Conservation (phyloP, 1,140 invertebrate species). For the Notospermus geniculatus region DNA sequence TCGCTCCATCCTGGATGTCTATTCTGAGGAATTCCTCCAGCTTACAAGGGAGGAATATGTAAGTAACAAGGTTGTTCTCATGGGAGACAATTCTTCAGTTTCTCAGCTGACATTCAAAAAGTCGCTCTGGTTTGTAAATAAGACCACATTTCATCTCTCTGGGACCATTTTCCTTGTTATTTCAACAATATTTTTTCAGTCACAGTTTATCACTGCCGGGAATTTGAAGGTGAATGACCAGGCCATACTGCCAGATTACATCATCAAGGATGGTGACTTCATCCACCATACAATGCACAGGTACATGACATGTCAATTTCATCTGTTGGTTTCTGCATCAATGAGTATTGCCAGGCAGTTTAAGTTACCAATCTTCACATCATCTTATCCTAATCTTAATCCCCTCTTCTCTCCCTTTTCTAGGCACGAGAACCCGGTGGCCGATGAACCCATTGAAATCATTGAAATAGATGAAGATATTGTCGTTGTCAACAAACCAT, state of each 20-base stretch:
- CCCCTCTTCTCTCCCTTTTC: slow-evolving; percentile 59
- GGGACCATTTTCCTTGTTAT: no score
- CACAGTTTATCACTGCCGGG: slow-evolving; percentile 84
- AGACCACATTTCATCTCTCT: no score
- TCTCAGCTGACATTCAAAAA: no score
- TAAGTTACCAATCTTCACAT: neutral
- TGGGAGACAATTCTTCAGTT: neutral
- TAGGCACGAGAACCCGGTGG: slow-evolving; percentile 98
- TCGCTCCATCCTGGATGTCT: slow-evolving; percentile 90
- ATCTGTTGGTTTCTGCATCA: neutral
- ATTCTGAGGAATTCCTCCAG: slow-evolving; percentile 80
- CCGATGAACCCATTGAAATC: slow-evolving; percentile 88
- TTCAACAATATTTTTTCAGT: slow-evolving; percentile 59
- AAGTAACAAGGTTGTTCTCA: slow-evolving; percentile 38
- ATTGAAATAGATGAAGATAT: slow-evolving; percentile 96
- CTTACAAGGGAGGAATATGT: slow-evolving; percentile 78
- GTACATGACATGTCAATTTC: slow-evolving; percentile 40
- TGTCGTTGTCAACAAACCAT: slow-evolving; percentile 99
- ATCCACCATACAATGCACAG: slow-evolving; percentile 92
- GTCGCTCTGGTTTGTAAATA: no score
- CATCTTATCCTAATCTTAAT: neutral
- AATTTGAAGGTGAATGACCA: slow-evolving; percentile 93
- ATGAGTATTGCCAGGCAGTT: neutral
- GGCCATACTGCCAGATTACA: slow-evolving; percentile 84
- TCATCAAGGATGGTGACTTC: slow-evolving; percentile 89